Conservation (phyloP, 2,888 invertebrate species). For the Apodemia mormo region DNA sequence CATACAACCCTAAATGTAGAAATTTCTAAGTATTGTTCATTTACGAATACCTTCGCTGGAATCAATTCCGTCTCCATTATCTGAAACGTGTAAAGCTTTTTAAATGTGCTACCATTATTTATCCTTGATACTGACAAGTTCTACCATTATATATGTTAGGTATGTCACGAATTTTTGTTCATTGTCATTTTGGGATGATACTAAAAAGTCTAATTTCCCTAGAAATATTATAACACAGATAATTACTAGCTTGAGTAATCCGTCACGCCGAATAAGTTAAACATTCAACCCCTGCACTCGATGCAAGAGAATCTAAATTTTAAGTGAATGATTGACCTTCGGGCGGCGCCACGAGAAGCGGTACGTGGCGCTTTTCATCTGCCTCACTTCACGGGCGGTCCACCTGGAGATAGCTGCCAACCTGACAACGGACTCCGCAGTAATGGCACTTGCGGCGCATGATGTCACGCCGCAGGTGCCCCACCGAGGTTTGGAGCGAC, state of each 20-base stretch:
- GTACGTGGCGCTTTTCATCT: too few species aligned
- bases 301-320: too few species aligned
- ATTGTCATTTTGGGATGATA: neutral
- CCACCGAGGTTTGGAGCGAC: too few species aligned
- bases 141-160: neutral
- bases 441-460: too few species aligned
- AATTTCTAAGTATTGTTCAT: constrained; percentile 15
- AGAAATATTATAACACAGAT: neutral
- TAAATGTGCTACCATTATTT: constrained; percentile 26
- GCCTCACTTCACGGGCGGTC: too few species aligned
- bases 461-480: too few species aligned
- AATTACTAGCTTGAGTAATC: neutral
- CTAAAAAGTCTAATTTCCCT: neutral
- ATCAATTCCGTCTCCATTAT: constrained; percentile 26
- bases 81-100: constrained; percentile 27
- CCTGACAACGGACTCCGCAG: too few species aligned
- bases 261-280: neutral
- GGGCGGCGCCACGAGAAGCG: too few species aligned
- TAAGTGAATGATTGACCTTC: too few species aligned
- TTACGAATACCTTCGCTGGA: constrained; percentile 19
- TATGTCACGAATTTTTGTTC: neutral
- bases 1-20: neutral
- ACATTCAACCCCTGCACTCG: neutral
- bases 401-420: too few species aligned
- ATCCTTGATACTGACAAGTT: constrained; percentile 11